These are phyloP conservation scores for Drosophila mayaguana DNA, from an alignment of 2,888 invertebrate genomes.

Conservation along the genomic window DNA sequence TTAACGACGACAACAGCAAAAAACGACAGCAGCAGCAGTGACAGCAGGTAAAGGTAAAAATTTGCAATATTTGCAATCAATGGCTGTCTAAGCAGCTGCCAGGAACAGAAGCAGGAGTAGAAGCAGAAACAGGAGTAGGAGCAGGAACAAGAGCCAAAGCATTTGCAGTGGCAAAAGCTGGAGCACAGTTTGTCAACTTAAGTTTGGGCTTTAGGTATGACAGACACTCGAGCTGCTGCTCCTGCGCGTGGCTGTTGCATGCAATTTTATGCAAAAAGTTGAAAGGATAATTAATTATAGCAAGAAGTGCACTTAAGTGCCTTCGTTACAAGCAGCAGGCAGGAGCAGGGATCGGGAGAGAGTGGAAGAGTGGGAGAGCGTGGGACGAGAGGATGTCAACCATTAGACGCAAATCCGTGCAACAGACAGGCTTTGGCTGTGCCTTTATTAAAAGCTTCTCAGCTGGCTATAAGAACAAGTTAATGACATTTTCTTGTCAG, in stretches of 20 bases:
- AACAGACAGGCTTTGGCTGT: constrained; percentile 67
- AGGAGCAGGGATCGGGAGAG: not conserved
- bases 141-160: not conserved
- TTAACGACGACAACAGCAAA: constrained; percentile 37
- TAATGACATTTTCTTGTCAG: constrained; percentile 78
- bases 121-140: not conserved
- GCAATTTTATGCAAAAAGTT: constrained; percentile 79
- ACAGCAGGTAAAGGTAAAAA: constrained; percentile 59
- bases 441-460: constrained; percentile 77
- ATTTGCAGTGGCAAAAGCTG: not conserved
- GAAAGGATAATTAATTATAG: constrained; percentile 82
- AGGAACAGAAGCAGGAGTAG: not conserved
- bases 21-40: not conserved
- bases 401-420: constrained; percentile 75
- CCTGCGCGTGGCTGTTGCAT: constrained; percentile 66
- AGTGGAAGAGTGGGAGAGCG: not conserved
- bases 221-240: constrained; percentile 39
- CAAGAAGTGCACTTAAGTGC: constrained; percentile 82
- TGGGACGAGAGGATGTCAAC: constrained; percentile 12
- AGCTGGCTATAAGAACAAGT: constrained; percentile 80
- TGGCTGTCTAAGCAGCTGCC: constrained; percentile 51
- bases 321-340: constrained; percentile 66
- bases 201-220: constrained; percentile 25
- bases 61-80: constrained; percentile 76
- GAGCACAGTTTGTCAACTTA: constrained; percentile 33